Evolutionary conservation across 2,797 vertebrate species (phyloP).

Genomic region (Vespertilio murinus): DNA sequence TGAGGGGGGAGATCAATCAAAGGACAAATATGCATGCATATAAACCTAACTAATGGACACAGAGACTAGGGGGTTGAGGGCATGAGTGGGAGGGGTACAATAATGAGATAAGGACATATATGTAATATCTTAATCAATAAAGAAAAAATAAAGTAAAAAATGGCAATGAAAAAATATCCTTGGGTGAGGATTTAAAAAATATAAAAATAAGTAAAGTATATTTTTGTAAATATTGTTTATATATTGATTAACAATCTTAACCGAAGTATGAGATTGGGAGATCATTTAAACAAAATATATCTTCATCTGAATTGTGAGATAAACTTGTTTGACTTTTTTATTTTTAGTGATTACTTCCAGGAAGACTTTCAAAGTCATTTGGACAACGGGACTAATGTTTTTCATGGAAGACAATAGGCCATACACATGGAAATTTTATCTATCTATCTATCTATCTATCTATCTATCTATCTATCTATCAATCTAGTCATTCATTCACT

Average conservation of each 20-base stretch:
- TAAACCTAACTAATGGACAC: no score
- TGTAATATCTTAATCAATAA: no score
- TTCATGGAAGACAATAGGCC: background rate
- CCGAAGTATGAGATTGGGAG: background rate
- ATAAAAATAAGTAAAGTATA: background rate
- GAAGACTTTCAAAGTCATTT: background rate
- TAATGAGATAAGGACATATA: no score
- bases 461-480: background rate
- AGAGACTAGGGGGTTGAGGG: no score
- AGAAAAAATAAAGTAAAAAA: no score
- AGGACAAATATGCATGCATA: no score
- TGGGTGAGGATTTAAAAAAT: no score
- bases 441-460: background rate
- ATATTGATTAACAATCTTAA: background rate
- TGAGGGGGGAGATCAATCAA: no score
- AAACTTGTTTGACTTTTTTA: background rate
- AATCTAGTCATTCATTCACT: no score
- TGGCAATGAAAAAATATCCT: no score
- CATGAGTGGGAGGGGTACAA: no score
- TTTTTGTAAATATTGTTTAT: background rate
- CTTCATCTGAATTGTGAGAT: background rate
- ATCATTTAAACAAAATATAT: background rate
- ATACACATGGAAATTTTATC: background rate
- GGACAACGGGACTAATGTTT: background rate
- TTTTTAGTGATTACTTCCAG: background rate